Evolutionary conservation across 2,888 invertebrate species (phyloP), one percentile per base, ranked within the genome.

Genomic region (Tolmerus cingulatus): DNA sequence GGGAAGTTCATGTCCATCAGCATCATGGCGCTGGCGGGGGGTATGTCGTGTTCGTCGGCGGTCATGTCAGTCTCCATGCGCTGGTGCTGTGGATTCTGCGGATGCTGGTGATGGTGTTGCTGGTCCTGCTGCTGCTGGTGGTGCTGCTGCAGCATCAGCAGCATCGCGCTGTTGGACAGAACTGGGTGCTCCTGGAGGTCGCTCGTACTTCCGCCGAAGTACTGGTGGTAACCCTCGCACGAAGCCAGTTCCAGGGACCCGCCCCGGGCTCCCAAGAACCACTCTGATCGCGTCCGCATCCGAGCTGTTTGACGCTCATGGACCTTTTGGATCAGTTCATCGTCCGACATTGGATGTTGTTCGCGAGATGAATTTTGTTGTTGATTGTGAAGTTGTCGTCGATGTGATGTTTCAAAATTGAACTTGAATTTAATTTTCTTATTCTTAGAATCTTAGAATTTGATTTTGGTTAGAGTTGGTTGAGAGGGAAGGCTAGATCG

Each of bases 261-360:
- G 85, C 90, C 91, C 74, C 90, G 90, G 76, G 91, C 92, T 87
- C 91, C 91, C 93, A 97, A 95, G 94, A 98, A 99, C 99, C 99
- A 99, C 94, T 99, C 98, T 88, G 98, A 98, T 90, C 99, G 95
- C 90, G 98, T 98, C 92, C 97, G 96, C 97, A 99, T 98, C 90
- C 99, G 95, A 92, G 97, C 97, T 89, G 98, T 96, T 94, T 99
- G 99, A 92, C 98, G 95, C 94, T 98, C 98, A 94, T 98, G 98
- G 90, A 98, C 98, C 97, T 97, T 90, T 87, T 78, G 27, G 19
- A 86, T 78, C 8, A 77, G 51, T 86, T 87, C 79, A 74, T 86
- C 57, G 27, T 76, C 76, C 40, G 86, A 57, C 14, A 78, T 23
- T 5, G 40, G 57, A 77, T n/a, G 34, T 86, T 86, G 57, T 57